Evolutionary conservation across 2,113 vertebrate genomes (phyloP).

Genomic region (human (Homo sapiens)): GRCh38 chr18:57803501-57804000

Average conservation of each 20-base stretch:
- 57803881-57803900: neutral
- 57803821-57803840: neutral
- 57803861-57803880: neutral
- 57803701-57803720: conserved; percentile 29
- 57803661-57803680: neutral
- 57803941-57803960: neutral
- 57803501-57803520: neutral
- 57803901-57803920: neutral
- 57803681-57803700: conserved; percentile 46
- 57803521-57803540: neutral
- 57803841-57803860: neutral
- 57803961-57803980: neutral
- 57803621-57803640: neutral
- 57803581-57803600: neutral
- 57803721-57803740: conserved; percentile 28
- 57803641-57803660: neutral
- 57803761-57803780: conserved; percentile 56
- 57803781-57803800: neutral
- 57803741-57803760: conserved; percentile 47
- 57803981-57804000: neutral
- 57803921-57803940: neutral
- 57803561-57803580: neutral
- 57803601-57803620: neutral
- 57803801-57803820: neutral
- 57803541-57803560: neutral